Percentiles rank a stretch among this genome's conserved stretches.
phyloP scores from a whole-genome alignment of 2,797 vertebrate species.

The Microhierax caerulescens region DNA sequence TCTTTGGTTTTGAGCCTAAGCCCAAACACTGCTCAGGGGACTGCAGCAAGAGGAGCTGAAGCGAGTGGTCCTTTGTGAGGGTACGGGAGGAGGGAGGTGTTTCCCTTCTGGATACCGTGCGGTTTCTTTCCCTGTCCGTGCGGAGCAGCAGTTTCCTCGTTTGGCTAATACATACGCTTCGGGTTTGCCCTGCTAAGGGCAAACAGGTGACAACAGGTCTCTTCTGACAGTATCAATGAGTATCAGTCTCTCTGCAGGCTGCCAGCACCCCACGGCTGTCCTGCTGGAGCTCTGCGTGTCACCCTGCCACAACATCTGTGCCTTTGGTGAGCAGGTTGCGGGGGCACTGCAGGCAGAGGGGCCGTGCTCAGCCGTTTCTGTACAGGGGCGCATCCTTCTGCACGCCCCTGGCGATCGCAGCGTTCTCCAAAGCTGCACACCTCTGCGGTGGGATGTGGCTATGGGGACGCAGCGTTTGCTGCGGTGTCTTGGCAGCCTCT shows the following conservation, averaged over 20 bases:
- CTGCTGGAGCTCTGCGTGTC: not conserved
- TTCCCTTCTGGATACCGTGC: accelerated
- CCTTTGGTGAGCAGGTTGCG: not conserved
- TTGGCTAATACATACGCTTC: accelerated
- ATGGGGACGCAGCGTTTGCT: accelerated
- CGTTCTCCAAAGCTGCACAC: not conserved
- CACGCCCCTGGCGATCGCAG: not conserved
- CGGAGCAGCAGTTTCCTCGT: not conserved
- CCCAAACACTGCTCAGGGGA: not conserved
- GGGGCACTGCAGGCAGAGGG: not conserved
- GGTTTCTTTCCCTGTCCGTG: not conserved
- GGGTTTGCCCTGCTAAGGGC: not conserved
- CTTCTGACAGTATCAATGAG: not conserved
- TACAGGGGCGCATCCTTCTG: not conserved
- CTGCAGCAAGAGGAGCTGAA: not conserved
- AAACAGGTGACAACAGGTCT: not conserved
- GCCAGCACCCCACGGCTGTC: no score
- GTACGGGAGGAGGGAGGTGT: accelerated
- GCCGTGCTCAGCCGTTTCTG: accelerated
- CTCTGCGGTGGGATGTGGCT: accelerated
- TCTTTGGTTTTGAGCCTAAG: not conserved
- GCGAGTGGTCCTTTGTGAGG: accelerated
- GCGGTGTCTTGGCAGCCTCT: accelerated
- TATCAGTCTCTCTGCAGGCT: not conserved
- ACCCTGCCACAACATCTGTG: accelerated